phyloP scores from a whole-genome alignment of 1,140 invertebrate species.

The Drosophila pachea region DNA sequence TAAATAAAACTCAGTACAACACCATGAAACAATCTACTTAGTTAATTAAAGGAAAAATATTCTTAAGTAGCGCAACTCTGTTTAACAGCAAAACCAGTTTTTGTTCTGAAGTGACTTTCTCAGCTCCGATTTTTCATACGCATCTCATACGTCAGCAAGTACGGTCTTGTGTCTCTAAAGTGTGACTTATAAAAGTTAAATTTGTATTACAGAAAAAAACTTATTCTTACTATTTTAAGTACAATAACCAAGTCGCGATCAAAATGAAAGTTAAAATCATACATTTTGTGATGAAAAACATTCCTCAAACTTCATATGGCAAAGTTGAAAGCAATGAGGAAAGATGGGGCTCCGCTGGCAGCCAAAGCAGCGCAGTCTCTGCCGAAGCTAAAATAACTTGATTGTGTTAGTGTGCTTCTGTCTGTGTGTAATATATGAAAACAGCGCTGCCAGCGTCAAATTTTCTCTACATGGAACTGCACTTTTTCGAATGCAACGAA shows the following conservation, averaged over 20 bases:
- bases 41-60: neutral
- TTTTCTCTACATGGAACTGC: constrained; percentile 67
- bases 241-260: neutral
- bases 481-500: constrained; percentile 53
- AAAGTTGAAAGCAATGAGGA: constrained; percentile 40
- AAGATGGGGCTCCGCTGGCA: constrained; percentile 56
- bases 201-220: neutral
- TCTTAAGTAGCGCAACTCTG: neutral
- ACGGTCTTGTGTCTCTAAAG: constrained; percentile 16
- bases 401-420: constrained; percentile 28
- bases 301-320: constrained; percentile 28
- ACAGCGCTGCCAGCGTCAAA: constrained; percentile 57
- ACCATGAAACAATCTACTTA: neutral
- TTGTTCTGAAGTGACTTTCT: constrained; percentile 21
- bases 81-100: constrained; percentile 38
- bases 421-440: constrained; percentile 8
- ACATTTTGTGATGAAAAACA: constrained; percentile 3
- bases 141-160: constrained; percentile 42
- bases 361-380: constrained; percentile 38
- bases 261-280: constrained; percentile 13
- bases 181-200: neutral
- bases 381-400: constrained; percentile 54
- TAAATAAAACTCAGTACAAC: too few species aligned
- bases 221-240: neutral
- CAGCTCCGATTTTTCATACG: constrained; percentile 14